Base-by-base conservation (phyloP, 2,797 vertebrate genomes). In the Myripristis jacobus region DNA sequence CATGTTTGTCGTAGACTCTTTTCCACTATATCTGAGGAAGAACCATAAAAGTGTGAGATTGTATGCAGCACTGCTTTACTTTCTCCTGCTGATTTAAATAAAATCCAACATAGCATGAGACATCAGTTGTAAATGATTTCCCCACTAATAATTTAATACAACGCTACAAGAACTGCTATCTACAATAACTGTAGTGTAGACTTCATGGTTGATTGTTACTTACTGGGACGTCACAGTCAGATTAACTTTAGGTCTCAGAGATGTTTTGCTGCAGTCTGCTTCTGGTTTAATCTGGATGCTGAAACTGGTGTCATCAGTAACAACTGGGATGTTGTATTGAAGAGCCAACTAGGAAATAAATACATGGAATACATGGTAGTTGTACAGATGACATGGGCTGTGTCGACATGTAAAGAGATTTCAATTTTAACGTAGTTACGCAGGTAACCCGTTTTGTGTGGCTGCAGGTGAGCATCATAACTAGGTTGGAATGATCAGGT, bases 291-390 rank as follows among this genome's bases (percentile, higher is more conserved):
- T 80, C 6, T 50, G 2, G 12, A 93, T 34, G 0, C 8, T 81
- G 34, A 94, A 41, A 11, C 70, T 71, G 0, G 62, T 48, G n/a
- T 10, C 5, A 1, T 51, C 22, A 16, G 59, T 5, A 0, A 86
- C 89, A 54, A 85, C 85, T 0, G 91, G 94, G 72, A 94, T 77
- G 78, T 94, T 94, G 81, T 92, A 94, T 64, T 59, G 48, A 16
- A 89, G 6, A 53, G 86, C 73, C 65, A 92, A 47, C 93, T 94
- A 64, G 0, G 18, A 63, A 62, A 62, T 0, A 44, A 2, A 10
- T 0, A 52, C 11, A 34, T 24, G 34, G 2, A 12, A n/a, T n/a
- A n/a, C n/a, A n/a, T n/a, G n/a, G n/a, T n/a, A n/a, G n/a, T n/a
- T n/a, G n/a, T n/a, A n/a, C n/a, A n/a, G n/a, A n/a, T n/a, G n/a